These are phyloP conservation scores for Leptinotarsa undecemlineata DNA, from an alignment of 1,140 invertebrate species.

Conservation along the genomic window DNA sequence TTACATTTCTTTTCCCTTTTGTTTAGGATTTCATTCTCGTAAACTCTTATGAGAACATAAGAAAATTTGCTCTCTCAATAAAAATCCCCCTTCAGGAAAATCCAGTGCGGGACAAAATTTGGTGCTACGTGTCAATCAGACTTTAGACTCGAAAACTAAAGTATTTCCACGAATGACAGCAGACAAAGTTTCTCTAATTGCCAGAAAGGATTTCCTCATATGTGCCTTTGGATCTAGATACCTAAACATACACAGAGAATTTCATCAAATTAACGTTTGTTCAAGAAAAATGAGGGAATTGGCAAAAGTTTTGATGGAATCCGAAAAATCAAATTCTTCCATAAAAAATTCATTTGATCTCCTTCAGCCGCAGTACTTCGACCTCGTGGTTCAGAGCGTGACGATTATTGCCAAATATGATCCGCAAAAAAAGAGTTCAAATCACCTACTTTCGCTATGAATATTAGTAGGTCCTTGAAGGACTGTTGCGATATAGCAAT, in stretches of 20 bases:
- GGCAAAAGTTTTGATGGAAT: slow-evolving; percentile 34
- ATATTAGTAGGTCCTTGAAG: slow-evolving; percentile 39
- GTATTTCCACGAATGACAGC: slow-evolving; percentile 39
- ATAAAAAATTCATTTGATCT: slow-evolving; percentile 33
- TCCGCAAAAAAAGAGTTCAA: slow-evolving; percentile 26
- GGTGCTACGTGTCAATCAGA: slow-evolving; percentile 13
- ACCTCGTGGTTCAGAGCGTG: slow-evolving; percentile 28
- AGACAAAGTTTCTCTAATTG: slow-evolving; percentile 38
- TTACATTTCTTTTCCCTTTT: not conserved
- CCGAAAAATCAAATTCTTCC: slow-evolving; percentile 29
- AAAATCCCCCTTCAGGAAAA: not conserved
- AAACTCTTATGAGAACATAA: slow-evolving; percentile 19
- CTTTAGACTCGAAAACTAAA: slow-evolving; percentile 26
- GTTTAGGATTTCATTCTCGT: slow-evolving; percentile 10
- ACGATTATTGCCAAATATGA: slow-evolving; percentile 35
- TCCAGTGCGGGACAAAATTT: slow-evolving; percentile 1
- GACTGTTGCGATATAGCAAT: slow-evolving; percentile 41
- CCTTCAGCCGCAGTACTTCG: slow-evolving; percentile 35
- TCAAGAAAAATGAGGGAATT: slow-evolving; percentile 43
- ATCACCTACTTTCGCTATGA: slow-evolving; percentile 38
- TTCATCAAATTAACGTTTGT: slow-evolving; percentile 32
- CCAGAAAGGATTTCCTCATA: slow-evolving; percentile 41
- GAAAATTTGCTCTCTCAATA: not conserved
- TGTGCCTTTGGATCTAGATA: slow-evolving; percentile 35
- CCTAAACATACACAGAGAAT: slow-evolving; percentile 35